Percentiles rank a stretch among this genome's conserved stretches.
phyloP scores from a whole-genome alignment of 2,797 vertebrate species.

The Acipenser oxyrinchus region DNA sequence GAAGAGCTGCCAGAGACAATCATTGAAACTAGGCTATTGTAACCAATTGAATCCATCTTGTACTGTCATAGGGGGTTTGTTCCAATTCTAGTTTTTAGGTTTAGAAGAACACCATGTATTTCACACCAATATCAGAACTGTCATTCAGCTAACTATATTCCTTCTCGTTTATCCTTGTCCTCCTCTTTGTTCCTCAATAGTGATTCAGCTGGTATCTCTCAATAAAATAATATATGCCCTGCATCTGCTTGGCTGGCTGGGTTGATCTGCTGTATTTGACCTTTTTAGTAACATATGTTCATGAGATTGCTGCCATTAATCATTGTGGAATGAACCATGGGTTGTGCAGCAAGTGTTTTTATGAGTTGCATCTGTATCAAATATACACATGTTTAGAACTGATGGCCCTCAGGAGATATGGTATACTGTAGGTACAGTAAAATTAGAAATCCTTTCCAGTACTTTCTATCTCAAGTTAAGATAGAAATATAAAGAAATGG shows the following conservation, averaged over 20 bases:
- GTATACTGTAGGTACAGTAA: too few relatives aligned
- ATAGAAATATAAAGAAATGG: too few relatives aligned
- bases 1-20: too few relatives aligned
- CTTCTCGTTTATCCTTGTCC: conserved; percentile 9
- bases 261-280: conserved; percentile 11
- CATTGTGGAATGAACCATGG: neutral
- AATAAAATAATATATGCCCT: neutral
- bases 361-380: neutral
- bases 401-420: too few relatives aligned
- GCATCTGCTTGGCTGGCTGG: neutral
- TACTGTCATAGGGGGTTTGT: too few relatives aligned
- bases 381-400: too few relatives aligned
- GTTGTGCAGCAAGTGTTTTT: neutral
- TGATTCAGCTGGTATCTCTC: neutral
- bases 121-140: neutral
- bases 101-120: too few relatives aligned
- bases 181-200: neutral
- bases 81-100: too few relatives aligned
- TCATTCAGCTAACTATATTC: neutral
- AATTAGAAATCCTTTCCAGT: too few relatives aligned
- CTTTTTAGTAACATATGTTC: conserved; percentile 15
- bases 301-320: conserved; percentile 18
- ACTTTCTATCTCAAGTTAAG: too few relatives aligned
- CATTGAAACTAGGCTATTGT: too few relatives aligned
- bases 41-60: too few relatives aligned